Percentiles rank a stretch among this genome's conserved stretches.
phyloP scores from a whole-genome alignment of 2,797 vertebrate species.

The Coregonus sp. region DNA sequence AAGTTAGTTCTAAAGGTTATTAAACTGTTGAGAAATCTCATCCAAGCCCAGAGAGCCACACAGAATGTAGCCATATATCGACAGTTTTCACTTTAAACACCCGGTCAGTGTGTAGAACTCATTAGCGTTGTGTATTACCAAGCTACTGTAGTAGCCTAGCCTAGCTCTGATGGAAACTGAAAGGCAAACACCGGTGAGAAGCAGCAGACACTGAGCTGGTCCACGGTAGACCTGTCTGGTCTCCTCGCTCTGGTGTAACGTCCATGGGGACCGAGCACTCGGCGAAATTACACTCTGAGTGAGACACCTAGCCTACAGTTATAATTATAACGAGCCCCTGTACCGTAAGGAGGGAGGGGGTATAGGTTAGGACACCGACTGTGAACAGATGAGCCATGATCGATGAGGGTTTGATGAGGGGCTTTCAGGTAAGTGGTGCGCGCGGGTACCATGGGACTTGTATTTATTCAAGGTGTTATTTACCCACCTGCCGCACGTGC shows the following conservation, averaged over 20 bases:
- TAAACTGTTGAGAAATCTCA: constrained; percentile 28
- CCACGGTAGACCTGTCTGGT: constrained; percentile 49
- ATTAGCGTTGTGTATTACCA: background rate
- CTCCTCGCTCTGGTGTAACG: background rate
- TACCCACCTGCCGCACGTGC: constrained; percentile 67
- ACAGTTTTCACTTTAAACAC: background rate
- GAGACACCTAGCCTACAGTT: constrained; percentile 61
- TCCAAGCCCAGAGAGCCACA: constrained; percentile 35
- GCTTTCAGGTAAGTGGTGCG: constrained; percentile 35
- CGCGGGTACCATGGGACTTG: constrained; percentile 53
- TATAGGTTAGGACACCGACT: constrained; percentile 18
- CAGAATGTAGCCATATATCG: constrained; percentile 38
- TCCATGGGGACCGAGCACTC: constrained; percentile 67
- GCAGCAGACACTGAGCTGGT: background rate
- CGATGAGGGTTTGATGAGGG: constrained; percentile 49
- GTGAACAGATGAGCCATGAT: constrained; percentile 66
- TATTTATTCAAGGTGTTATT: constrained; percentile 64
- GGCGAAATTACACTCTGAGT: constrained; percentile 70
- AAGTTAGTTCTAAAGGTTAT: background rate
- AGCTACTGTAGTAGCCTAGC: background rate
- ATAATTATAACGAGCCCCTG: constrained; percentile 71
- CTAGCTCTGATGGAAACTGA: constrained; percentile 21
- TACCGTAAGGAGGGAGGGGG: background rate
- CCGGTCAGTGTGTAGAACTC: background rate
- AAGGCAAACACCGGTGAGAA: constrained; percentile 7